A percentile compares a stretch with the other conserved stretches of the same genome.
These are phyloP conservation scores for Himalopsyche phryganea DNA, from an alignment of 1,140 invertebrate genomes.

Conservation along the genomic window DNA sequence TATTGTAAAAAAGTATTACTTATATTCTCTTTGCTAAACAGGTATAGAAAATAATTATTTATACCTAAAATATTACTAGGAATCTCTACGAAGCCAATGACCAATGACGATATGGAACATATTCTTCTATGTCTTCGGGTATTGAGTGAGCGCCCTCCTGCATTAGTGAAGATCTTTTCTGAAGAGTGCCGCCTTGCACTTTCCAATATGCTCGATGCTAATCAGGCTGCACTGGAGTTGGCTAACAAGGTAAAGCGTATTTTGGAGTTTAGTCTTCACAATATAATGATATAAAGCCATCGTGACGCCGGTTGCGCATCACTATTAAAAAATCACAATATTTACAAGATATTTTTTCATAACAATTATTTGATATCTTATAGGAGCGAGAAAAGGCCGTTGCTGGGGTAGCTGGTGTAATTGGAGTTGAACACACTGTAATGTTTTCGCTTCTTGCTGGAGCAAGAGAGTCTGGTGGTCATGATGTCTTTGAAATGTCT, in stretches of 20 bases:
- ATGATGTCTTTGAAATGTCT: constrained; percentile 94
- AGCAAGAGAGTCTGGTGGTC: constrained; percentile 68
- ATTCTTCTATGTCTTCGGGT: constrained; percentile 80
- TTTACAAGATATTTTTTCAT: too few species aligned
- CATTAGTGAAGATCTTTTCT: constrained; percentile 75
- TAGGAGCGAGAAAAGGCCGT: constrained; percentile 28
- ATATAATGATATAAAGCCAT: too few species aligned
- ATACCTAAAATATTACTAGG: too few species aligned
- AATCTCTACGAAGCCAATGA: constrained; percentile 72
- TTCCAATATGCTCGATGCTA: constrained; percentile 74
- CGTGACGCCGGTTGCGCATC: too few species aligned
- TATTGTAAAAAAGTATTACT: too few species aligned
- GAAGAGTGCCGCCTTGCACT: constrained; percentile 76
- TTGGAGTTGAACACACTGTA: constrained; percentile 45
- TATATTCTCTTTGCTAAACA: too few species aligned
- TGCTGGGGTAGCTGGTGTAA: constrained; percentile 12
- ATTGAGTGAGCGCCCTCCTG: constrained; percentile 68
- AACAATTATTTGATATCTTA: constrained; percentile 4
- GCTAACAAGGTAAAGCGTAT: constrained; percentile 21
- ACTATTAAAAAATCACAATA: too few species aligned
- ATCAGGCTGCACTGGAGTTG: constrained; percentile 29
- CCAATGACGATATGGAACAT: constrained; percentile 92
- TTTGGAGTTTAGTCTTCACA: too few species aligned
- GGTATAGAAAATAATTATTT: too few species aligned
- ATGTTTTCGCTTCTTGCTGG: constrained; percentile 74